Base-by-base conservation (phyloP, 2,888 invertebrate species). In the Acleris sparsana region DNA sequence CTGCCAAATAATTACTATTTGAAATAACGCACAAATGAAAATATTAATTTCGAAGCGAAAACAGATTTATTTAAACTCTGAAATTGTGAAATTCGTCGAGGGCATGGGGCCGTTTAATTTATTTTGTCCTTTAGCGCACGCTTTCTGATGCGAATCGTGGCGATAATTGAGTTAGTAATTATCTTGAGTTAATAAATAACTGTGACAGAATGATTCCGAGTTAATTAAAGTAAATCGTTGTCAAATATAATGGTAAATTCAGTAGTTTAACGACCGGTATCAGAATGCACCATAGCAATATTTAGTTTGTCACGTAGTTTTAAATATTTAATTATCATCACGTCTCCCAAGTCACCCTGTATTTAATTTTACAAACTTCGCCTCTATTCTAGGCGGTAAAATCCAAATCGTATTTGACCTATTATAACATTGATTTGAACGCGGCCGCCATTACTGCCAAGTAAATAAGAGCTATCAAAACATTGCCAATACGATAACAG, bases 71-170 rank as follows among this genome's bases (percentile, higher is more conserved):
- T 72, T 72, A 72, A 70, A 53, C 68, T 69, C 48, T 48, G 55
- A 43, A 49, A 39, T 33, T 17, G 65, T 46, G 43, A 52, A 55
- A 66, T 58, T 66, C 33, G 33, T 53, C 65, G 64, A 64, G 33
- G 67, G 66, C 62, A 70, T 68, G 67, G 55, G 44, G 60, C 58
- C 66, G 69, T 73, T 73, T 72, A 72, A 73, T 71, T 70, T 70
- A 62, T 68, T 59, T 57, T 65, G 65, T 61, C 59, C 53, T 68
- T 55, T 46, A 63, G 53, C 58, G 61, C 56, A 57, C 67, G 64
- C 60, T 57, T 59, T 63, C 48, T 46, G 62, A 66, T 52, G 60
- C 20, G 60, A 65, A 56, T 53, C 55, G 13, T 17, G 53, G 51
- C 60, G 51, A 57, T 57, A 65, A 65, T 60, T 60, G 55, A 60